Evolutionary conservation across 2,797 vertebrate species (phyloP), one percentile per base, ranked within the genome.

Genomic region (Acanthurus tractus): DNA sequence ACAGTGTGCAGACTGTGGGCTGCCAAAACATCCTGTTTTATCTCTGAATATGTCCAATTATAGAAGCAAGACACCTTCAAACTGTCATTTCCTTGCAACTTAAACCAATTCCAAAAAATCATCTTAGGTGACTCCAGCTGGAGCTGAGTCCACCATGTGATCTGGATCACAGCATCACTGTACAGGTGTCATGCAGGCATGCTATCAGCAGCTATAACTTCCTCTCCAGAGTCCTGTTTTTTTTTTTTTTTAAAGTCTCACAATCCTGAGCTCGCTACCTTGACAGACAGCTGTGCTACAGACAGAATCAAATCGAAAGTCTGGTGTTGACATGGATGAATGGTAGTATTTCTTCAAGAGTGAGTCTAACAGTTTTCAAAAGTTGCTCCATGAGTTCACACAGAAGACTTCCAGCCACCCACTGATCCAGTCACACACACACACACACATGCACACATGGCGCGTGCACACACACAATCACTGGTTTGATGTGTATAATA

Each of bases 241-340:
- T 69, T 46, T n/a, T 46, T n/a, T 62, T 63, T 68, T 68, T 65
- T 18, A 55, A 52, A 58, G 42, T 58, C 63, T 52, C 40, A 48
- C 55, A 84, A 74, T 67, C 29, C 73, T 66, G 83, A 64, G 72
- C 76, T 79, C 38, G 53, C 36, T 22, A 42, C 79, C 70, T 75
- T 84, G 83, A 89, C 72, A 76, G 76, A 81, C 83, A 83, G 67
- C 83, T 81, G 64, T 45, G 77, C 77, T 72, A 25, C 74, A 81
- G 40, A 84, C 75, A 58, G 80, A 86, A 76, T 82, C 83, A 54
- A 88, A 86, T 71, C 20, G 17, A 84, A 86, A 78, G 52, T 56
- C 17, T 23, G 49, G 42, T 8, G 68, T 36, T 69, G 80, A 90
- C 76, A 87, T 79, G 79, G 86, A 83, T 73, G 56, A 87, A 70